phyloP scores from a whole-genome alignment of 37 sponge, comb jelly and placozoan genomes.

The Theonella swinhoei region DNA sequence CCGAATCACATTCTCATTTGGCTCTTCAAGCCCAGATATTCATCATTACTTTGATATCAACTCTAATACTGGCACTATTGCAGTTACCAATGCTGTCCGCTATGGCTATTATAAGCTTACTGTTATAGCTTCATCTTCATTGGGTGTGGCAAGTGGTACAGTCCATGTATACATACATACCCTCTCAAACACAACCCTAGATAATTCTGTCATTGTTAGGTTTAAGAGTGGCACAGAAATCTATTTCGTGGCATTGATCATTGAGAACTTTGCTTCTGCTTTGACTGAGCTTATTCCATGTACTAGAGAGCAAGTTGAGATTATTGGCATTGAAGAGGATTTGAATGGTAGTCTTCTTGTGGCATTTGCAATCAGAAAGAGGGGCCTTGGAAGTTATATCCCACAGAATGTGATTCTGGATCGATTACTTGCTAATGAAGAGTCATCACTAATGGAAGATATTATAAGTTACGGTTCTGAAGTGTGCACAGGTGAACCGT shows the following conservation, averaged over 20 bases:
- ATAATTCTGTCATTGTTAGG: constrained; percentile 7
- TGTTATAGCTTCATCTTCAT: neutral
- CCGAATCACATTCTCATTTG: constrained; percentile 24
- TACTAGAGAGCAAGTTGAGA: constrained; percentile 8
- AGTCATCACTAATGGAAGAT: neutral
- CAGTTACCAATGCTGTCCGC: neutral
- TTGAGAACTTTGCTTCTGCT: constrained; percentile 15
- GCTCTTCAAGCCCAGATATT: neutral
- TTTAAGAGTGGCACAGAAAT: neutral
- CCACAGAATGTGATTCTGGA: neutral
- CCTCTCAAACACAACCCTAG: constrained; percentile 33
- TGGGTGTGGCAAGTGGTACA: neutral
- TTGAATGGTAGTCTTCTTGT: neutral
- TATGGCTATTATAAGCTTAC: constrained; percentile 15
- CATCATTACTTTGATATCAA: constrained; percentile 8
- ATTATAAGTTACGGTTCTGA: neutral
- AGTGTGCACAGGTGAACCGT: constrained; percentile 32
- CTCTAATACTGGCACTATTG: constrained; percentile 8
- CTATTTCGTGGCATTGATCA: neutral
- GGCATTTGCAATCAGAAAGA: constrained; percentile 10
- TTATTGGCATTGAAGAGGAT: constrained; percentile 5
- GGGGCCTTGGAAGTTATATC: constrained; percentile 10
- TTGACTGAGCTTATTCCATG: constrained; percentile 7
- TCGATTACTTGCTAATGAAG: neutral
- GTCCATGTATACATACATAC: constrained; percentile 22